Percentiles rank a stretch among this genome's conserved stretches.
Evolutionary conservation across 2,888 invertebrate genomes (phyloP).

Genomic region (Dermolepida albohirtum): DNA sequence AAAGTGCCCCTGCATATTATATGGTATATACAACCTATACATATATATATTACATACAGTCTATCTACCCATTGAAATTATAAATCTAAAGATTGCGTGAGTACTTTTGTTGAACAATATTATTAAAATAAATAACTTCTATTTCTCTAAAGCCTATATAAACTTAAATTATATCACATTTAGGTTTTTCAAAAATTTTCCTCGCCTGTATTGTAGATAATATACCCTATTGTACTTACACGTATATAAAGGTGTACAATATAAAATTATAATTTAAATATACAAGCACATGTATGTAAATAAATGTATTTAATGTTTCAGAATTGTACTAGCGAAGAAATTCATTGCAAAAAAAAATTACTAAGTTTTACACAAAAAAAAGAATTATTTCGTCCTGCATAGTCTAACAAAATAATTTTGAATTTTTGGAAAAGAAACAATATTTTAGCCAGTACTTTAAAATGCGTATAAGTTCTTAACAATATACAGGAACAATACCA

Average conservation of each 20-base stretch:
- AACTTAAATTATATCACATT: constrained; percentile 62
- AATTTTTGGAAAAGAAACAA: too few species aligned
- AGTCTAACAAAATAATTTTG: too few species aligned
- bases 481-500: constrained; percentile 54
- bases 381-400: too few species aligned
- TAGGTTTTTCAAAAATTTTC: constrained; percentile 47
- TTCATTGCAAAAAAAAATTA: too few species aligned
- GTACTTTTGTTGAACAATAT: constrained; percentile 45
- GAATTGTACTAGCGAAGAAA: too few species aligned
- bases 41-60: constrained; percentile 48
- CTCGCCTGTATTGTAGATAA: constrained; percentile 11
- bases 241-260: background rate
- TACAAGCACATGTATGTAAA: too few species aligned
- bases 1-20: too few species aligned
- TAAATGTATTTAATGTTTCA: too few species aligned
- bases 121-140: constrained; percentile 52
- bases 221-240: constrained; percentile 17
- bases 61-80: constrained; percentile 51
- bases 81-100: constrained; percentile 55
- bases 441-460: too few species aligned
- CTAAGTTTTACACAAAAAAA: too few species aligned
- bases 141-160: constrained; percentile 53
- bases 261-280: too few species aligned
- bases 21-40: constrained; percentile 48
- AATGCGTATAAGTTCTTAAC: background rate